Percentiles rank a stretch among this genome's conserved stretches.
Evolutionary conservation across 1,140 invertebrate genomes (phyloP).

Genomic region (Aphaenogaster floridana): DNA sequence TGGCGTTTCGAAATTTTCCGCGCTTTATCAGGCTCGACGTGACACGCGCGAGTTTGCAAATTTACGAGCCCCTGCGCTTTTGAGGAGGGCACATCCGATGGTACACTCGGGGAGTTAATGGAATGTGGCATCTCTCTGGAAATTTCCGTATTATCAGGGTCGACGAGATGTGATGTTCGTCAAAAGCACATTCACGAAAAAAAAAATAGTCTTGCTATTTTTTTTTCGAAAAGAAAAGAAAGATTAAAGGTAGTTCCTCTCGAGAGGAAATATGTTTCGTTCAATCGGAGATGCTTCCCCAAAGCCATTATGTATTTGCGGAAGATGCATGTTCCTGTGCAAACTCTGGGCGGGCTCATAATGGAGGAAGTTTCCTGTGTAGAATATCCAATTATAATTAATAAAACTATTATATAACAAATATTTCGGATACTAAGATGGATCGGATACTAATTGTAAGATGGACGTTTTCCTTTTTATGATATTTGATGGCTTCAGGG

Average conservation of each 20-base stretch:
- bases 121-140: slow-evolving; percentile 20
- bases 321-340: background rate
- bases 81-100: slow-evolving; percentile 3
- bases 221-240: background rate
- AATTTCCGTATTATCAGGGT: slow-evolving; percentile 34
- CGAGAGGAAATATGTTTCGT: background rate
- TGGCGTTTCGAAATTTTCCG: slow-evolving; percentile 31
- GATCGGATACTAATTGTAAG: too few species aligned
- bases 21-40: slow-evolving; percentile 31
- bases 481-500: background rate
- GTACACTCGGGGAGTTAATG: slow-evolving; percentile 13
- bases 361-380: background rate
- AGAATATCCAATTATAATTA: background rate
- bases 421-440: background rate
- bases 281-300: background rate
- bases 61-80: slow-evolving; percentile 33
- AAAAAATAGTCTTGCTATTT: background rate
- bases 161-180: background rate
- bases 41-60: slow-evolving; percentile 33
- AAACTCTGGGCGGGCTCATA: background rate
- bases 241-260: slow-evolving; percentile 7
- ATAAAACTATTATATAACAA: background rate
- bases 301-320: background rate
- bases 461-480: background rate
- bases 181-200: background rate